phyloP scores from a whole-genome alignment of 2,888 invertebrate genomes.

The Drosophila greeni region DNA sequence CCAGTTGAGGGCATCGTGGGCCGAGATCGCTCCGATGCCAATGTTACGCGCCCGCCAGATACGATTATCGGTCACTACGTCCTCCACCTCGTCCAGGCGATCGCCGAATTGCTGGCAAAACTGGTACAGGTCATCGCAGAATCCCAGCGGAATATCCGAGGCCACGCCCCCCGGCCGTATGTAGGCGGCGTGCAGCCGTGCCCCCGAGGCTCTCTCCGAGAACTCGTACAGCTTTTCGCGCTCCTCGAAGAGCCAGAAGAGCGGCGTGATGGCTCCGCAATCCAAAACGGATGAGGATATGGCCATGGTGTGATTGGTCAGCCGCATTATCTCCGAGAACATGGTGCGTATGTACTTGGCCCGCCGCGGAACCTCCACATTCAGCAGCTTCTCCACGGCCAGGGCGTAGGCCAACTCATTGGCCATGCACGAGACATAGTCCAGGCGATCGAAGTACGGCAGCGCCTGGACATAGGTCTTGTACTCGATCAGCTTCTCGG shows the following conservation, averaged over 20 bases:
- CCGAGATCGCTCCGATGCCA: constrained; percentile 85
- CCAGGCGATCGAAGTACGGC: constrained; percentile 92
- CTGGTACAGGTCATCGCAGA: constrained; percentile 88
- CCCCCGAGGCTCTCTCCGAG: constrained; percentile 90
- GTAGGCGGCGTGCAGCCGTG: constrained; percentile 90
- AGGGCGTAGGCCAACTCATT: constrained; percentile 89
- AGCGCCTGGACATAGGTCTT: constrained; percentile 91
- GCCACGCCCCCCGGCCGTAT: constrained; percentile 90
- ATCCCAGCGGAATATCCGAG: constrained; percentile 86
- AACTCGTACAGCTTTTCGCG: constrained; percentile 92
- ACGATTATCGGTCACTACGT: constrained; percentile 86
- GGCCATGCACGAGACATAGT: constrained; percentile 91
- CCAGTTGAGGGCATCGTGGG: constrained; percentile 87
- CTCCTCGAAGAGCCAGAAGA: constrained; percentile 95
- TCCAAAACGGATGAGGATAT: constrained; percentile 88
- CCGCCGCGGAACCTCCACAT: constrained; percentile 86
- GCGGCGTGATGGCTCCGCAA: constrained; percentile 91
- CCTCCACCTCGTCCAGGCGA: constrained; percentile 91
- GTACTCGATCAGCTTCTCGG: constrained; percentile 93
- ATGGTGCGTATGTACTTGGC: constrained; percentile 89
- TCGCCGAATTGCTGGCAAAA: constrained; percentile 84
- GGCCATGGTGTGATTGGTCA: constrained; percentile 90
- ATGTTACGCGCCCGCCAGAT: constrained; percentile 86
- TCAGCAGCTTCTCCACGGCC: constrained; percentile 90
- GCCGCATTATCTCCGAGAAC: constrained; percentile 86